Evolutionary conservation across 1,140 invertebrate species (phyloP).

Genomic region (Macrobrachium nipponense): DNA sequence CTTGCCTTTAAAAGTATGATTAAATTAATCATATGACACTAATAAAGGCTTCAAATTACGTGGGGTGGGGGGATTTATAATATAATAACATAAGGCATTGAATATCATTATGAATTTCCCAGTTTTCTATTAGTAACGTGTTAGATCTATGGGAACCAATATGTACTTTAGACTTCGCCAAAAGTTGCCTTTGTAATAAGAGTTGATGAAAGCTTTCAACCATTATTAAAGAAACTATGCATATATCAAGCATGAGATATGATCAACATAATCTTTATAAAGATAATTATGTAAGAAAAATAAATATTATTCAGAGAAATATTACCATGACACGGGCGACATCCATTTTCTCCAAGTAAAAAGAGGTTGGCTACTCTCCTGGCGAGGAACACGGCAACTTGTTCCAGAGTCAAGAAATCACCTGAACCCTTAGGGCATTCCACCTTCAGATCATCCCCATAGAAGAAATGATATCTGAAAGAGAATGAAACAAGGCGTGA

Average conservation of each 20-base stretch:
- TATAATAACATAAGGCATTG: too few relatives aligned
- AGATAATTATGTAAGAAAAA: not conserved
- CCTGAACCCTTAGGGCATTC: slow-evolving; percentile 68
- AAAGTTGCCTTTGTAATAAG: not conserved
- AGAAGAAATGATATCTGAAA: slow-evolving; percentile 67
- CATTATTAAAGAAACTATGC: not conserved
- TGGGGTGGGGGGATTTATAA: too few relatives aligned
- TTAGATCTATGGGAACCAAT: too few relatives aligned
- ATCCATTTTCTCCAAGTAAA: slow-evolving; percentile 66
- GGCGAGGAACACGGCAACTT: slow-evolving; percentile 67
- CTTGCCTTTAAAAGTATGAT: too few relatives aligned
- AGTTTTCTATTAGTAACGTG: too few relatives aligned
- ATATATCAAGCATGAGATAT: not conserved
- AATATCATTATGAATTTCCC: too few relatives aligned
- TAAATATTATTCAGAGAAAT: not conserved
- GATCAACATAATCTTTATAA: too few relatives aligned
- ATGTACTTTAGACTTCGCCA: not conserved
- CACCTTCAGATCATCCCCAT: slow-evolving; percentile 68
- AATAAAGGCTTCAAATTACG: too few relatives aligned
- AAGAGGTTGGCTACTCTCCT: slow-evolving; percentile 67
- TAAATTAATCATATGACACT: too few relatives aligned
- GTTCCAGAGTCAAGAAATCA: slow-evolving; percentile 66
- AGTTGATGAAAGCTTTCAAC: too few relatives aligned
- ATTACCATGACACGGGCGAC: slow-evolving; percentile 68
- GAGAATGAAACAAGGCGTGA: not conserved